phyloP scores from a whole-genome alignment of 92 coral and sea anemone genomes.

The Paragorgia papillata region DNA sequence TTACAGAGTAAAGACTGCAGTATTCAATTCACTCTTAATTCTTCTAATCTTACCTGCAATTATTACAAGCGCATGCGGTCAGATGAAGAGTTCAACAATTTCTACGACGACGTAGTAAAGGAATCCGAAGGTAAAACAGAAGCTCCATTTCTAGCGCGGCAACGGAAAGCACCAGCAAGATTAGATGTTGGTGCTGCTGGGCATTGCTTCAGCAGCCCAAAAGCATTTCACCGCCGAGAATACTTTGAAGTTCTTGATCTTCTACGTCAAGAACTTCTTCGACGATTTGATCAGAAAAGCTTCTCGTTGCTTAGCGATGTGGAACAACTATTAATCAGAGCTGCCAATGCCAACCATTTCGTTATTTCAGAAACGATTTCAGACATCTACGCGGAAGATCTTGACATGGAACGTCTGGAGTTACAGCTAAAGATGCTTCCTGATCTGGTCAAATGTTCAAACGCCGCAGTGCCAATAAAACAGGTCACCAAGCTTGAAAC shows the following conservation, averaged over 20 bases:
- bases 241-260: constrained; percentile 57
- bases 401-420: constrained; percentile 44
- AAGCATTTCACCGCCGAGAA: constrained; percentile 47
- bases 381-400: too few species aligned
- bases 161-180: constrained; percentile 54
- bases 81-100: too few species aligned
- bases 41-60: constrained; percentile 34
- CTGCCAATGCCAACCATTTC: too few species aligned
- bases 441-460: constrained; percentile 47
- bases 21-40: constrained; percentile 42
- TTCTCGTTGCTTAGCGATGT: constrained; percentile 42
- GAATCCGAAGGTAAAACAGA: constrained; percentile 43
- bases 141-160: constrained; percentile 45
- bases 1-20: constrained; percentile 42
- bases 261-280: constrained; percentile 52
- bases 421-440: constrained; percentile 54
- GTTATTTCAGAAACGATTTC: too few species aligned
- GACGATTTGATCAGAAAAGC: constrained; percentile 57
- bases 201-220: constrained; percentile 48
- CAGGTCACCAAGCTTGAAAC: too few species aligned
- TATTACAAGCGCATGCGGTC: constrained; percentile 35
- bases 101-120: too few species aligned
- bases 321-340: constrained; percentile 52
- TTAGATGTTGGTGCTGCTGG: constrained; percentile 52
- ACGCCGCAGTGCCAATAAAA: constrained; percentile 29